phyloP scores from a whole-genome alignment of 1,140 invertebrate species.

The Pseudomyrmex flavicornis region DNA sequence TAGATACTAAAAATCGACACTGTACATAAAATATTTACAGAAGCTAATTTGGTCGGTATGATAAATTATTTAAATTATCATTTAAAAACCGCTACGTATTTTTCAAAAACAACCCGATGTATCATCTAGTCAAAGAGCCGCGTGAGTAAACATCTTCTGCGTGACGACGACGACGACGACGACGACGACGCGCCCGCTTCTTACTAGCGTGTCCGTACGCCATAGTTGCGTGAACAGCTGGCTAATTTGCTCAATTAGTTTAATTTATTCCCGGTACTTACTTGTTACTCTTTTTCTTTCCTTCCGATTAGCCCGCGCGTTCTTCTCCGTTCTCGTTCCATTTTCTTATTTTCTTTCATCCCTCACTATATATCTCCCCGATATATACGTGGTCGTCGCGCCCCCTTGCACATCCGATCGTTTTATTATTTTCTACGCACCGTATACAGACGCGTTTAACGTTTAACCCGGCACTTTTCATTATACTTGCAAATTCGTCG shows the following conservation, averaged over 20 bases:
- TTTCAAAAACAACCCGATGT: too few species aligned
- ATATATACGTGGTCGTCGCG: background rate
- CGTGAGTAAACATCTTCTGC: slow-evolving; percentile 46
- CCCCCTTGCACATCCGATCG: slow-evolving; percentile 33
- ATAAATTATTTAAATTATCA: too few species aligned
- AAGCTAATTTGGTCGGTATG: too few species aligned
- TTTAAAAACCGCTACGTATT: too few species aligned
- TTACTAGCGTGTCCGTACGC: slow-evolving; percentile 23
- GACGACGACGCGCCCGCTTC: slow-evolving; percentile 29
- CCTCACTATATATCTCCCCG: slow-evolving; percentile 9
- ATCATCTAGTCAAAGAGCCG: slow-evolving; percentile 15
- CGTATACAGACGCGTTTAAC: slow-evolving; percentile 21
- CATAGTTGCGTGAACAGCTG: slow-evolving; percentile 78
- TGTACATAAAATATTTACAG: too few species aligned
- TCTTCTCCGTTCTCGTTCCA: slow-evolving; percentile 51
- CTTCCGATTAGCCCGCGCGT: slow-evolving; percentile 37
- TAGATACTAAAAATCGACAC: too few species aligned
- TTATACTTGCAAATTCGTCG: slow-evolving; percentile 73
- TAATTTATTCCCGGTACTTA: slow-evolving; percentile 83
- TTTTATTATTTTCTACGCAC: slow-evolving; percentile 37
- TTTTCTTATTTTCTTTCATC: slow-evolving; percentile 39
- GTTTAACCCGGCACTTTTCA: slow-evolving; percentile 57
- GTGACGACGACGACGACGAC: slow-evolving; percentile 50
- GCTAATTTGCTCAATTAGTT: slow-evolving; percentile 83
- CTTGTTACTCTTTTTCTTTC: slow-evolving; percentile 69